phyloP scores from a whole-genome alignment of 2,888 invertebrate genomes.

The Rhogogaster chlorosoma region DNA sequence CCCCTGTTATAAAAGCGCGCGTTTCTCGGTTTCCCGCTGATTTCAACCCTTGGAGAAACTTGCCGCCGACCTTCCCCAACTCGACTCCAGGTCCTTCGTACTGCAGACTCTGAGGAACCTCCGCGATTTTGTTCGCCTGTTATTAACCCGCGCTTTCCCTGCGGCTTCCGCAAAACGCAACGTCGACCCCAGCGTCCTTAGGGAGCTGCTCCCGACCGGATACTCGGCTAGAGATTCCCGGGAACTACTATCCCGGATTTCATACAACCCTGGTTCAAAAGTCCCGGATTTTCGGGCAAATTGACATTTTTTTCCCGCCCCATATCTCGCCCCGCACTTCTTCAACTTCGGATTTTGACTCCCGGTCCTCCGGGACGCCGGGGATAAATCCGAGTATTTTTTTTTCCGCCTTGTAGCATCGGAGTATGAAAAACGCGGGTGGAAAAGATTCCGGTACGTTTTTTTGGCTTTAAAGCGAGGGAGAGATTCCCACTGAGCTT shows the following conservation, averaged over 20 bases:
- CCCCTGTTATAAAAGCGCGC: constrained; percentile 40
- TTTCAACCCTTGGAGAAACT: not conserved
- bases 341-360: not conserved
- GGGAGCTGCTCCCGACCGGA: not conserved
- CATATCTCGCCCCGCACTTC: not conserved
- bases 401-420: not conserved
- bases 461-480: not conserved
- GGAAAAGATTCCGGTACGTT: not conserved
- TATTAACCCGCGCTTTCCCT: constrained; percentile 35
- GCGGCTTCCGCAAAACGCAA: not conserved
- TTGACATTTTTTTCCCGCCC: constrained; percentile 34
- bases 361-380: constrained; percentile 6
- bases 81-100: not conserved
- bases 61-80: not conserved
- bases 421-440: not conserved
- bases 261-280: constrained; percentile 17
- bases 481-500: not conserved
- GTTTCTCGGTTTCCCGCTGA: constrained; percentile 10
- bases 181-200: not conserved
- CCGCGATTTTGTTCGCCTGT: constrained; percentile 41
- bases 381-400: not conserved
- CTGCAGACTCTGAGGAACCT: not conserved
- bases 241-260: not conserved
- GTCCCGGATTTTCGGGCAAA: constrained; percentile 49
- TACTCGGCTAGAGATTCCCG: not conserved